phyloP scores from a whole-genome alignment of 2,113 vertebrate genomes.

The human region GRCh38 chrX:11777001-11777500 shows the following conservation, averaged over 20 bases:
- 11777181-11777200: not conserved
- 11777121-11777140: not conserved
- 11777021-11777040: not conserved
- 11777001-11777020: not conserved
- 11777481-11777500: not conserved
- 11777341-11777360: not conserved
- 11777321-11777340: not conserved
- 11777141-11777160: not conserved
- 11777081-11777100: not conserved
- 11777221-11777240: not conserved
- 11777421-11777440: not conserved
- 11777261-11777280: not conserved
- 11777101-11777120: not conserved
- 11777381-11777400: not conserved
- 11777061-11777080: not conserved
- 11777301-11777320: not conserved
- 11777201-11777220: not conserved
- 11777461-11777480: not conserved
- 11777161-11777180: not conserved
- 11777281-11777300: not conserved
- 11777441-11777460: not conserved
- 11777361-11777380: not conserved
- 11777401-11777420: not conserved
- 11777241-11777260: not conserved
- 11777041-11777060: slow-evolving; percentile 37